A percentile compares a stretch with the other conserved stretches of the same genome.
Evolutionary conservation across 2,888 invertebrate genomes (phyloP).

Genomic region (Perdita meconis): DNA sequence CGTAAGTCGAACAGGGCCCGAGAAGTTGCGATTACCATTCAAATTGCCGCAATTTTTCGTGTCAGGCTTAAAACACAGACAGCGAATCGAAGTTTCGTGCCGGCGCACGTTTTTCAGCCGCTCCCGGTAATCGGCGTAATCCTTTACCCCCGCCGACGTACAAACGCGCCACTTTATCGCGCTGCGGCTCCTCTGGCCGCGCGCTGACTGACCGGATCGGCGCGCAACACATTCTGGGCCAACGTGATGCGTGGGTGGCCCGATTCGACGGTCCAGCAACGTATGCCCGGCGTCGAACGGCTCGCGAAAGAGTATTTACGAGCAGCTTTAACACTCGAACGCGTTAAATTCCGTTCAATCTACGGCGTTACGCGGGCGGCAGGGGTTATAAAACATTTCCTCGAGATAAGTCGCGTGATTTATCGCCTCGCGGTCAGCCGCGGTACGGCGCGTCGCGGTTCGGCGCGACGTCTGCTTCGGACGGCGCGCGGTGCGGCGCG

Average conservation of each 20-base stretch:
- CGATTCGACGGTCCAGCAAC: neutral
- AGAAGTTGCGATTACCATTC: conserved; percentile 54
- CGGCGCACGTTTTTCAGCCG: conserved; percentile 43
- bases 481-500: too few relatives aligned
- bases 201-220: conserved; percentile 38
- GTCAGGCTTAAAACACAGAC: conserved; percentile 46
- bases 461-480: neutral
- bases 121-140: conserved; percentile 65
- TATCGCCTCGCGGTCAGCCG: conserved; percentile 33
- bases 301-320: conserved; percentile 2
- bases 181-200: conserved; percentile 33
- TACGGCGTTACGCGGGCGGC: neutral
- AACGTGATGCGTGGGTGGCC: conserved; percentile 51
- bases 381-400: conserved; percentile 45
- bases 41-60: conserved; percentile 49
- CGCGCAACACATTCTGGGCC: conserved; percentile 42
- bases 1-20: conserved; percentile 41
- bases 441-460: too few relatives aligned
- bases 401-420: conserved; percentile 39
- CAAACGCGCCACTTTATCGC: conserved; percentile 61
- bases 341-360: conserved; percentile 14
- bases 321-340: neutral
- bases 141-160: conserved; percentile 63
- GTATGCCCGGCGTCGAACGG: neutral
- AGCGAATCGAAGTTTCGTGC: conserved; percentile 58